Evolutionary conservation across 2,113 vertebrate species (phyloP).

Genomic region (Grallaria varia): DNA sequence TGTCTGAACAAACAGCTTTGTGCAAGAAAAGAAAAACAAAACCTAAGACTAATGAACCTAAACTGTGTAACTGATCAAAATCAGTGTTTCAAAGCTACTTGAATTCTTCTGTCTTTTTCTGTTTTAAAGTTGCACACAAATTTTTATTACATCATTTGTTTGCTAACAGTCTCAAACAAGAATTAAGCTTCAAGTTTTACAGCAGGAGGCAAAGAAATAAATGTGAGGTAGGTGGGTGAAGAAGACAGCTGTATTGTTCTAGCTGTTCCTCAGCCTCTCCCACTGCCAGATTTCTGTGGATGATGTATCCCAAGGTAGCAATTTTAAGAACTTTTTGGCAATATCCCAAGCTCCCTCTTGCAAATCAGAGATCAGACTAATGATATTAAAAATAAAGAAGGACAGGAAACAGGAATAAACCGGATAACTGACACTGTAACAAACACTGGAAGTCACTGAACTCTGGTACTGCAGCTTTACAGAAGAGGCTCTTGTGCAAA

Average conservation of each 20-base stretch:
- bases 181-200: conserved; percentile 4
- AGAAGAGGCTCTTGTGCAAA: not conserved
- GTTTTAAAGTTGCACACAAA: not conserved
- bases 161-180: not conserved
- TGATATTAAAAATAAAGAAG: not conserved
- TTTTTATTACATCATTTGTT: conserved; percentile 12
- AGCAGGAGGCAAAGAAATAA: conserved; percentile 26
- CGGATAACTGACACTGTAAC: not conserved
- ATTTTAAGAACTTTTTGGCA: conserved; percentile 57
- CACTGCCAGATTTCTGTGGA: conserved; percentile 47
- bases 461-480: not conserved
- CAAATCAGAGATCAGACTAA: conserved; percentile 40
- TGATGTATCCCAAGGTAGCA: conserved; percentile 60
- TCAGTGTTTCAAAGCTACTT: not conserved
- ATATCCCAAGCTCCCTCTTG: conserved; percentile 22
- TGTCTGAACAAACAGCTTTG: not conserved
- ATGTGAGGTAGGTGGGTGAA: conserved; percentile 38
- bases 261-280: conserved; percentile 53
- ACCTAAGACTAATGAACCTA: not conserved
- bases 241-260: conserved; percentile 61
- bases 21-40: not conserved
- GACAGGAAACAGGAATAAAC: conserved; percentile 31
- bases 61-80: not conserved
- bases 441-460: not conserved
- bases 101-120: not conserved